These are phyloP conservation scores for Agraylea sexmaculata DNA, from an alignment of 1,140 invertebrate genomes.

Conservation along the genomic window DNA sequence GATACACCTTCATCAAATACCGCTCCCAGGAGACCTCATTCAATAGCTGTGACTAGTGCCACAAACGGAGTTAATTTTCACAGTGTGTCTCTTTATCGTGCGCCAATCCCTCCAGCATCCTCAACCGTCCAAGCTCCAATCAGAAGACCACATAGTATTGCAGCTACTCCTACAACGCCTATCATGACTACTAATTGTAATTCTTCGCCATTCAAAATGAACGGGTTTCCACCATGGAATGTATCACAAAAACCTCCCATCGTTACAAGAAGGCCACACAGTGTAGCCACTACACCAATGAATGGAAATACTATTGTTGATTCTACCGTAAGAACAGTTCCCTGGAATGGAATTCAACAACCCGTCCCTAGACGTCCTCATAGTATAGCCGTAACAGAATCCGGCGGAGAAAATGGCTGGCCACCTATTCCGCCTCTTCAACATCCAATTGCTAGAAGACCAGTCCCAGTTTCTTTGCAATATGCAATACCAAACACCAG, in stretches of 20 bases:
- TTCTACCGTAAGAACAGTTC: conserved; percentile 21
- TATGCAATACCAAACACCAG: conserved; percentile 33
- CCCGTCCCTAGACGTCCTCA: conserved; percentile 35
- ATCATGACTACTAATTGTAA: conserved; percentile 5
- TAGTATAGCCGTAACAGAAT: conserved; percentile 34
- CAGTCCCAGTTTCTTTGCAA: conserved; percentile 28
- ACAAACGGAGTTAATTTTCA: conserved; percentile 2
- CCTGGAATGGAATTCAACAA: conserved; percentile 35
- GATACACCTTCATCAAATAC: conserved; percentile 15
- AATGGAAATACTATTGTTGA: conserved; percentile 6
- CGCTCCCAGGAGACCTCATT: conserved; percentile 20
- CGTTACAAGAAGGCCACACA: conserved; percentile 32
- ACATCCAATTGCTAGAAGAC: conserved; percentile 25
- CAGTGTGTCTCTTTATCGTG: conserved; percentile 13
- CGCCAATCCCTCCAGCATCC: conserved; percentile 16
- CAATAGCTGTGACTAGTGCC: conserved; percentile 16
- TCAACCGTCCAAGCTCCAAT: conserved; percentile 29
- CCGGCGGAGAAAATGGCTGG: conserved; percentile 28
- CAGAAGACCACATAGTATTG: conserved; percentile 36
- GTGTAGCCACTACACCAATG: conserved; percentile 31
- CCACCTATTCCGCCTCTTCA: conserved; percentile 30
- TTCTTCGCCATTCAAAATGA: conserved; percentile 16
- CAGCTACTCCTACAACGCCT: conserved; percentile 18
- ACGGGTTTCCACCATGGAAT: conserved; percentile 16
- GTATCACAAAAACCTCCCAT: conserved; percentile 11